Conservation (phyloP, 2,113 vertebrate genomes). For the Aspidoscelis tigris region DNA sequence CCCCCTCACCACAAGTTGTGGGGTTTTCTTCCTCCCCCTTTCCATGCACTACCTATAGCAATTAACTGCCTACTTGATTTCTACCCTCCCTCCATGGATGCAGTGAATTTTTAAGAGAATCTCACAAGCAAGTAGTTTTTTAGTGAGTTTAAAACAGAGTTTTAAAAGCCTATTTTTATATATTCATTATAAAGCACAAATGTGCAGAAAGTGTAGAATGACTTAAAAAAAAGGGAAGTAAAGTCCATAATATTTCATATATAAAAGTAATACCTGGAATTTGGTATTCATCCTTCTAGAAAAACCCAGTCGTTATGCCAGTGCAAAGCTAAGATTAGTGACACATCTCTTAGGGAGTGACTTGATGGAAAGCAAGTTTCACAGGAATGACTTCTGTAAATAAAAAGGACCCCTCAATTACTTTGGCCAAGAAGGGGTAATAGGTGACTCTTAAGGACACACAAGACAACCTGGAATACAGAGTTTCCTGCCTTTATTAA, state of each 20-base stretch:
- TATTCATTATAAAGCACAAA: slow-evolving; percentile 85
- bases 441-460: slow-evolving; percentile 71
- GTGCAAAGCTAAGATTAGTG: slow-evolving; percentile 77
- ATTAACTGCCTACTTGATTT: slow-evolving; percentile 82
- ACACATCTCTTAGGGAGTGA: slow-evolving; percentile 67
- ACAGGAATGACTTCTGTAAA: slow-evolving; percentile 72
- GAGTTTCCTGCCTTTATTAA: slow-evolving; percentile 72
- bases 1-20: slow-evolving; percentile 56
- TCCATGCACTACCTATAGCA: slow-evolving; percentile 81
- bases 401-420: slow-evolving; percentile 72
- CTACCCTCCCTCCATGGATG: slow-evolving; percentile 80
- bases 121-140: slow-evolving; percentile 88
- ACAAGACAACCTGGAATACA: slow-evolving; percentile 67
- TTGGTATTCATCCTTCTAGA: slow-evolving; percentile 75
- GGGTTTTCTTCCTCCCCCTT: slow-evolving; percentile 65
- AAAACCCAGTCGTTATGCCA: slow-evolving; percentile 76
- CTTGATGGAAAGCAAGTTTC: slow-evolving; percentile 69
- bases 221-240: slow-evolving; percentile 82
- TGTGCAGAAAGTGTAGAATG: slow-evolving; percentile 84
- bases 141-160: slow-evolving; percentile 85
- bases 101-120: slow-evolving; percentile 87
- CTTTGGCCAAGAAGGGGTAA: slow-evolving; percentile 64
- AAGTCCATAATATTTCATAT: slow-evolving; percentile 79
- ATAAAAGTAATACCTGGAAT: slow-evolving; percentile 81
- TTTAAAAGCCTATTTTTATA: slow-evolving; percentile 87